Conservation (phyloP, 2,797 vertebrate genomes). For the Cossypha dichroa region DNA sequence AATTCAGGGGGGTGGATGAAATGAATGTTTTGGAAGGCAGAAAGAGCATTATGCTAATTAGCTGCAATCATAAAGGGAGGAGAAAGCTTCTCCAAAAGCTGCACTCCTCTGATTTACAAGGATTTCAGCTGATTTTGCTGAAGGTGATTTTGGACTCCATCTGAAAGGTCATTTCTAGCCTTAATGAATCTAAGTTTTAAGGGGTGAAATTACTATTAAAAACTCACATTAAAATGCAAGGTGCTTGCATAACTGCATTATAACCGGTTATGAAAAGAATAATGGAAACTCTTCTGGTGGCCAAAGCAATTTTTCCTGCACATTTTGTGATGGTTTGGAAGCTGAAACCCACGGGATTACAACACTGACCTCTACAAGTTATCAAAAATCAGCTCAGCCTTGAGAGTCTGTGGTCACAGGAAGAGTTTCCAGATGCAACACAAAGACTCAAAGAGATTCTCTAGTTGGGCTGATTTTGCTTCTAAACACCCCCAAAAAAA, state of each 20-base stretch:
- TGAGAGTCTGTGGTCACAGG: not conserved
- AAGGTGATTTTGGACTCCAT: not conserved
- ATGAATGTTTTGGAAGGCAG: not conserved
- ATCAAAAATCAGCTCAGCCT: not conserved
- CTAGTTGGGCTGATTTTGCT: not conserved
- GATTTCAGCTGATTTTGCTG: constrained; percentile 43
- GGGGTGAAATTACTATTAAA: not conserved
- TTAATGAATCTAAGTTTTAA: not conserved
- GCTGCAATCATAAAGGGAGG: constrained; percentile 1
- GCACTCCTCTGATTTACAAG: not conserved
- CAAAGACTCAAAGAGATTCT: not conserved
- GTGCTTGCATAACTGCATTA: not conserved
- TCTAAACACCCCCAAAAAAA: not conserved
- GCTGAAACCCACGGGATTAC: not conserved
- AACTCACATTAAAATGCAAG: not conserved
- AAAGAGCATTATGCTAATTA: constrained; percentile 33
- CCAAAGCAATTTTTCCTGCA: not conserved
- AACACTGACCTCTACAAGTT: not conserved
- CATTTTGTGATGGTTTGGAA: not conserved
- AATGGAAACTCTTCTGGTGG: not conserved
- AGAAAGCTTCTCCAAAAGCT: not conserved
- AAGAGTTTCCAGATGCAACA: not conserved
- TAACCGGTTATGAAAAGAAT: not conserved
- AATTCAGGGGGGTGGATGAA: not conserved
- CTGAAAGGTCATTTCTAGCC: not conserved